Evolutionary conservation across 1,140 invertebrate genomes (phyloP).

Genomic region (Protaetia brevitarsis): DNA sequence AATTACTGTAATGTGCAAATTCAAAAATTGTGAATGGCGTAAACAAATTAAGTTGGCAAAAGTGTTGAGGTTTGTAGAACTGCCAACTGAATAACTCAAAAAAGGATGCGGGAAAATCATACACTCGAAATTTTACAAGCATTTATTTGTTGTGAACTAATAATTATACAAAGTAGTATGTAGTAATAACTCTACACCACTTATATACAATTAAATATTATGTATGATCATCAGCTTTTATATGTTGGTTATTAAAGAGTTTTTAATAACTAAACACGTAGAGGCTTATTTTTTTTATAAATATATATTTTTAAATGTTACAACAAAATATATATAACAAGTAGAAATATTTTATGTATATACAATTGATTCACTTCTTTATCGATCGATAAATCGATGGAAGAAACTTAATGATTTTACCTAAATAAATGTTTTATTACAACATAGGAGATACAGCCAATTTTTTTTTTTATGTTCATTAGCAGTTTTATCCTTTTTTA

Average conservation of each 20-base stretch:
- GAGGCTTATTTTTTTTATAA: conserved; percentile 11
- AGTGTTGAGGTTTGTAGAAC: not conserved
- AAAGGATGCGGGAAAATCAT: not conserved
- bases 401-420: not conserved
- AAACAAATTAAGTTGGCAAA: too few species aligned
- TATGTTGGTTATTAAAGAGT: conserved; percentile 7
- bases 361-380: conserved; percentile 5
- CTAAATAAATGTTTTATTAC: not conserved
- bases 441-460: conserved; percentile 1
- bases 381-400: not conserved
- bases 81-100: not conserved
- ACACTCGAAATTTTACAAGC: not conserved
- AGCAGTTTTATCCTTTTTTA: too few species aligned
- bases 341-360: conserved; percentile 7
- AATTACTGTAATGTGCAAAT: too few species aligned
- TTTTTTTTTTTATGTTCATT: too few species aligned
- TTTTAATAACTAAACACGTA: conserved; percentile 15
- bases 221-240: conserved; percentile 11
- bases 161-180: conserved; percentile 15
- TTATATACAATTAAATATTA: conserved; percentile 10
- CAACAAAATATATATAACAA: conserved; percentile 18
- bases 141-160: conserved; percentile 7
- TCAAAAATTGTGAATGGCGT: too few species aligned
- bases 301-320: conserved; percentile 18
- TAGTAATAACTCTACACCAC: not conserved